Conservation (phyloP, 2,888 invertebrate genomes). For the Aleiodes testaceus region DNA sequence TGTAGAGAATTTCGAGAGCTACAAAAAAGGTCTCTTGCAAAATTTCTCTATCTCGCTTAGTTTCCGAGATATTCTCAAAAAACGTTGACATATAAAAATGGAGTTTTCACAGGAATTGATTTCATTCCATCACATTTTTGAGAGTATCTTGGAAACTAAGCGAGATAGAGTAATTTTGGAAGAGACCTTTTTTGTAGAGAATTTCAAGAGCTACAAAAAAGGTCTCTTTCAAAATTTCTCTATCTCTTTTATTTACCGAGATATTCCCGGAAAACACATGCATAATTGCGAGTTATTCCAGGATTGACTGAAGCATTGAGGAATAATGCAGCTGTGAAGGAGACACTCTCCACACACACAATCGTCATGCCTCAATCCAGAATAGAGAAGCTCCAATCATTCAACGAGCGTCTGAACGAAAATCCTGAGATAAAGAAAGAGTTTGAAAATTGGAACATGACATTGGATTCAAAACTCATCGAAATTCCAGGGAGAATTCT, state of each 20-base stretch:
- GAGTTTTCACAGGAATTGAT: neutral
- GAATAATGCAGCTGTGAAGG: conserved; percentile 79
- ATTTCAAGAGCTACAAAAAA: too few species aligned
- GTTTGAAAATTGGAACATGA: conserved; percentile 81
- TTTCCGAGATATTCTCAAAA: too few species aligned
- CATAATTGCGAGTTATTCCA: conserved; percentile 40
- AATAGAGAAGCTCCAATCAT: conserved; percentile 79
- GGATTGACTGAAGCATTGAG: conserved; percentile 80
- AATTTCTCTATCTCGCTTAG: too few species aligned
- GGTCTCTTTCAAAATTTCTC: too few species aligned
- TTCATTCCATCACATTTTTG: neutral
- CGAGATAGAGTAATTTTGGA: too few species aligned
- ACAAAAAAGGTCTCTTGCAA: too few species aligned
- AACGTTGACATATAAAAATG: too few species aligned
- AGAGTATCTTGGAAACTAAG: neutral
- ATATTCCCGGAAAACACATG: neutral
- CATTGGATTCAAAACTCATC: conserved; percentile 79
- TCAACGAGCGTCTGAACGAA: conserved; percentile 78
- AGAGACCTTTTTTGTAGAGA: too few species aligned
- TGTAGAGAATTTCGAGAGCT: too few species aligned
- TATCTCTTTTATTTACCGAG: too few species aligned
- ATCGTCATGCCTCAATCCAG: conserved; percentile 81
- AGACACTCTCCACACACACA: conserved; percentile 82
- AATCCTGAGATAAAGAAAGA: conserved; percentile 76
- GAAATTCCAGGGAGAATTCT: conserved; percentile 80